Evolutionary conservation across 2,888 invertebrate genomes (phyloP), one percentile per base, ranked within the genome.

Genomic region (Coelopa pilipes): DNA sequence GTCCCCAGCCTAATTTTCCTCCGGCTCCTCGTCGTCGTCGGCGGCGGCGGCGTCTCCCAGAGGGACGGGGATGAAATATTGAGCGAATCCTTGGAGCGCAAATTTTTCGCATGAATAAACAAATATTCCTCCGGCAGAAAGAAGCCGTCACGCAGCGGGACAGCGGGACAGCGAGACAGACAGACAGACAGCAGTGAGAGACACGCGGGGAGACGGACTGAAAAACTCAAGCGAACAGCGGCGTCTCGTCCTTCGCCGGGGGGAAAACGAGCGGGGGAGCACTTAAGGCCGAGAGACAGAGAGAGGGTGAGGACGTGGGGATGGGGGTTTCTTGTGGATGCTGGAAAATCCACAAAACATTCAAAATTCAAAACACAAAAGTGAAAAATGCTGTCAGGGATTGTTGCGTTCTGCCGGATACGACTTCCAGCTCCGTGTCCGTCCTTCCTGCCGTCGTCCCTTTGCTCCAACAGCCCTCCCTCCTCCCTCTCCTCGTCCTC

Each of bases 41-140:
- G 7, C 55, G n/a, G n/a, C 19, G 55, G 19, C 19, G n/a, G n/a
- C 55, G 55, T 12, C 12, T 21, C 19, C 21, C 19, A 12, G 9
- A n/a, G 57, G 21, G 15, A 47, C 17, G 19, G 11, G 17, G 46
- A 49, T 46, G 49, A 65, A 65, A 46, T 65, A 65, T 65, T 49
- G 65, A 65, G 65, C 19, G 13, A 17, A 19, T 65, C 49, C 46
- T 47, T 34, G 49, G 19, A 65, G 65, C 65, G 65, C 49, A 47
- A 11, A 65, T 65, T 65, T 47, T 47, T 65, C 49, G 65, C 65
- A 65, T 65, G 65, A 65, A 65, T 65, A 47, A 47, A 49, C 65
- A 49, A 65, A 19, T 49, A 57, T 19, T 57, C 10, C 34, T 3
- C n/a, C n/a, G 21, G 21, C 13, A 53, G 10, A 13, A 13, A 53